These are phyloP conservation scores for Luperina nickerlii DNA, from an alignment of 2,888 invertebrate species.

Conservation along the genomic window DNA sequence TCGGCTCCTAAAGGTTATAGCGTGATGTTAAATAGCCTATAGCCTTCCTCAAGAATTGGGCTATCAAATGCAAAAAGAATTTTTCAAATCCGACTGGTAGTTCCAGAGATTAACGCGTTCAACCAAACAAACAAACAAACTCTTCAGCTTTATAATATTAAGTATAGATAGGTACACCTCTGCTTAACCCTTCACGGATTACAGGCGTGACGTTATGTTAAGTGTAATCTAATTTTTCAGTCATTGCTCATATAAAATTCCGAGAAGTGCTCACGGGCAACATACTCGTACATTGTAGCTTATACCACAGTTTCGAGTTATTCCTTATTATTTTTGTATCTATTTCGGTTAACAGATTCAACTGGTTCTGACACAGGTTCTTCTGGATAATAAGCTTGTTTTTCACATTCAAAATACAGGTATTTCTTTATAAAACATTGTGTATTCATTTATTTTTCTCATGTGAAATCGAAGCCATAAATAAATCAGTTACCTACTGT, in stretches of 20 bases:
- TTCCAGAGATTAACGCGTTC: too few relatives aligned
- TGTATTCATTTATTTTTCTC: constrained; percentile 30
- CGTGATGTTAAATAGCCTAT: too few relatives aligned
- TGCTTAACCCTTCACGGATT: background rate
- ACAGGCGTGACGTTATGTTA: background rate
- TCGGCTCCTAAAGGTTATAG: too few relatives aligned
- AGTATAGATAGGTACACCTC: too few relatives aligned
- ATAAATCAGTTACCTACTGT: constrained; percentile 35
- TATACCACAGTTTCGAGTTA: background rate
- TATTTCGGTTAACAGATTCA: background rate
- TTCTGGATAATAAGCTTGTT: constrained; percentile 23
- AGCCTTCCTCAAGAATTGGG: too few relatives aligned
- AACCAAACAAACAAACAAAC: too few relatives aligned
- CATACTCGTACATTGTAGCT: background rate
- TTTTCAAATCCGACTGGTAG: too few relatives aligned
- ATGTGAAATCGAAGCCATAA: constrained; percentile 22
- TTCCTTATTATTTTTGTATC: background rate
- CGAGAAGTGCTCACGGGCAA: background rate
- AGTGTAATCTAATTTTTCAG: background rate
- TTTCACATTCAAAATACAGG: constrained; percentile 27
- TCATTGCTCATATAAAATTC: background rate
- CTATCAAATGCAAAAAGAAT: too few relatives aligned
- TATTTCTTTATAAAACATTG: constrained; percentile 13
- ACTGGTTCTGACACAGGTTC: background rate
- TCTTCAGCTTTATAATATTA: too few relatives aligned